Evolutionary conservation across 92 coral and sea anemone genomes (phyloP).

Genomic region (Porites evermanni): DNA sequence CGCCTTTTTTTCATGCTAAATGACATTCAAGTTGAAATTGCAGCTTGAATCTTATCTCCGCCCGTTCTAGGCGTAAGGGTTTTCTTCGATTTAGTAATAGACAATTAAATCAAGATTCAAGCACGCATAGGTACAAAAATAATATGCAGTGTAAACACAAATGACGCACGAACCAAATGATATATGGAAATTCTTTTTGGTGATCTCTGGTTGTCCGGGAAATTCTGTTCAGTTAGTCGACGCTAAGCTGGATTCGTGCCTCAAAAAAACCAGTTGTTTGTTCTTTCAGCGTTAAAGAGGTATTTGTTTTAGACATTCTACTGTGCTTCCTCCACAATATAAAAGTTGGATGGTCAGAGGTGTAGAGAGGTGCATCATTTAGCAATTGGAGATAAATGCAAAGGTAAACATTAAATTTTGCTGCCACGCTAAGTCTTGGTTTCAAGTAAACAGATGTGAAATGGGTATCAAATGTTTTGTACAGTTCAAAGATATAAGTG

Average conservation of each 20-base stretch:
- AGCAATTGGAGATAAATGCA: background rate
- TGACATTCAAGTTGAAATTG: background rate
- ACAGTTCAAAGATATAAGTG: background rate
- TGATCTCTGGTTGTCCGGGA: constrained; percentile 31
- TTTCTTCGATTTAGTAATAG: background rate
- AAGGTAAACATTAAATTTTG: constrained; percentile 20
- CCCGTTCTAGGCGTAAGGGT: background rate
- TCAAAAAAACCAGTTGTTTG: background rate
- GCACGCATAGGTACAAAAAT: constrained; percentile 7
- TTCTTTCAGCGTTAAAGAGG: background rate
- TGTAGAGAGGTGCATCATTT: background rate
- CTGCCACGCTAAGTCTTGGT: background rate
- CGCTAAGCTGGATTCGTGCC: background rate
- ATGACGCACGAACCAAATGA: constrained; percentile 19
- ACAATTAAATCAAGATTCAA: constrained; percentile 15
- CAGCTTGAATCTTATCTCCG: background rate
- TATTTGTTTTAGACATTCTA: background rate
- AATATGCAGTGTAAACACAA: constrained; percentile 8
- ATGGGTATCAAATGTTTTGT: background rate
- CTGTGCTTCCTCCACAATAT: too few relatives aligned
- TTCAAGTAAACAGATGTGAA: constrained; percentile 38
- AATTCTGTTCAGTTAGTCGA: constrained; percentile 18
- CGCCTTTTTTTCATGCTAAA: background rate
- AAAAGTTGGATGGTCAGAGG: background rate
- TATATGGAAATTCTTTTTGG: constrained; percentile 16